Conservation (phyloP, 2,797 vertebrate species). For the Acanthis flammea region DNA sequence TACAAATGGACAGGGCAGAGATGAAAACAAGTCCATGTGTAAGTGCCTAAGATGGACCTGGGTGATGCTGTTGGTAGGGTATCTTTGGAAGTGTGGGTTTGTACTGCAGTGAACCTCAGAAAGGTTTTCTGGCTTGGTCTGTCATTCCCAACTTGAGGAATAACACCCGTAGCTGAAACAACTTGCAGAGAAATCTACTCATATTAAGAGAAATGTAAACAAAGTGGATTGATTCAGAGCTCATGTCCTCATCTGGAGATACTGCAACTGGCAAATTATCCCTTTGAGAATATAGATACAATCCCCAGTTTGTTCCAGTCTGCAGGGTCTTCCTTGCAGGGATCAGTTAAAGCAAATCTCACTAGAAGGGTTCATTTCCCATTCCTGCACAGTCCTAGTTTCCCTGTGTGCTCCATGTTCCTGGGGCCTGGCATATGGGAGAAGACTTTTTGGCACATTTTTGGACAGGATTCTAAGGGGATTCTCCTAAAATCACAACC, state of each 20-base stretch:
- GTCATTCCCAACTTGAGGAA: neutral
- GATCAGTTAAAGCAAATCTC: neutral
- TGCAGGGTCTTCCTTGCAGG: neutral
- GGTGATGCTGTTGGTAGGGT: neutral
- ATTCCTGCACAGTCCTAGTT: neutral
- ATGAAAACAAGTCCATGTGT: neutral
- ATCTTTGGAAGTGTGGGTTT: neutral
- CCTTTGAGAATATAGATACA: neutral
- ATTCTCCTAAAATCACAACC: neutral
- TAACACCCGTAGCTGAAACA: neutral
- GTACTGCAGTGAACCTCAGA: neutral
- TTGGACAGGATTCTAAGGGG: neutral
- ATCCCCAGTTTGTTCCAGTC: neutral
- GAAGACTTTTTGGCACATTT: rapidly evolving
- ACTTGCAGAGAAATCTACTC: neutral
- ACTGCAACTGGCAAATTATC: neutral
- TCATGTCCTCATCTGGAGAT: neutral
- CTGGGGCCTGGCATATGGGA: neutral
- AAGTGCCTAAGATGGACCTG: neutral
- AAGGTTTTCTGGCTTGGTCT: neutral
- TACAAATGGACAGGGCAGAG: neutral
- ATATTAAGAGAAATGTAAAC: neutral
- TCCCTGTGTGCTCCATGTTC: rapidly evolving
- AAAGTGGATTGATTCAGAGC: neutral
- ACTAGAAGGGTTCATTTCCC: neutral